Base-by-base conservation (phyloP, 2,888 invertebrate species). In the Xanthia icteritia region DNA sequence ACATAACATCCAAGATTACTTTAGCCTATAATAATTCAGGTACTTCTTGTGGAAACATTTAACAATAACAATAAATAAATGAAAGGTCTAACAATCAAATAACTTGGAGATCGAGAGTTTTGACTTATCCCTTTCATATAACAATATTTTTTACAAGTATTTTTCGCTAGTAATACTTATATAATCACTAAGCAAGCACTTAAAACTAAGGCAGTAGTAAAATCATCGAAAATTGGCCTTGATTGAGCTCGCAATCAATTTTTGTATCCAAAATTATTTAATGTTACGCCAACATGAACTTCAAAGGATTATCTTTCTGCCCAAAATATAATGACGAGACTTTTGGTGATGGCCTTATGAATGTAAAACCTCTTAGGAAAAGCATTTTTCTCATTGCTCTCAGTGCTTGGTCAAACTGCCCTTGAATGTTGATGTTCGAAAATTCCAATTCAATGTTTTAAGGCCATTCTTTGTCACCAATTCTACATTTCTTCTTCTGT, bases 41-140 rank as follows among this genome's bases (percentile, higher is more conserved):
- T 88, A 88, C 88, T 78, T 85, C 73, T 78, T 67, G 81, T 84
- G 67, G 56, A 83, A 83, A 81, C 48, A 76, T 64, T 77, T 78
- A 87, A 85, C 80, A 77, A 75, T 79, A 84, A 86, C 60, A 88
- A 88, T 87, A 89, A 88, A 89, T 88, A 84, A 86, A 71, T 78
- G 76, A 77, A 84, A 79, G 77, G 66, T 71, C 67, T 61, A 77
- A 72, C 80, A 84, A 70, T 83, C 71, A 81, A 85, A 81, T 74
- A 70, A 83, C 67, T 48, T 70, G 60, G 88, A 89, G 88, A 90
- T 89, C 89, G 73, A 73, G 31, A 76, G 63, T 31, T 77, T 79
- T 83, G 76, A 85, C 76, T 83, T 80, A 27, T 78, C 27, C 65
- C 79, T 84, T 76, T 60, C 81, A 82, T 76, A 69, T 56, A 74